A percentile compares a stretch with the other conserved stretches of the same genome.
phyloP scores from a whole-genome alignment of 2,797 vertebrate genomes.

The Lophotriccus pileatus region DNA sequence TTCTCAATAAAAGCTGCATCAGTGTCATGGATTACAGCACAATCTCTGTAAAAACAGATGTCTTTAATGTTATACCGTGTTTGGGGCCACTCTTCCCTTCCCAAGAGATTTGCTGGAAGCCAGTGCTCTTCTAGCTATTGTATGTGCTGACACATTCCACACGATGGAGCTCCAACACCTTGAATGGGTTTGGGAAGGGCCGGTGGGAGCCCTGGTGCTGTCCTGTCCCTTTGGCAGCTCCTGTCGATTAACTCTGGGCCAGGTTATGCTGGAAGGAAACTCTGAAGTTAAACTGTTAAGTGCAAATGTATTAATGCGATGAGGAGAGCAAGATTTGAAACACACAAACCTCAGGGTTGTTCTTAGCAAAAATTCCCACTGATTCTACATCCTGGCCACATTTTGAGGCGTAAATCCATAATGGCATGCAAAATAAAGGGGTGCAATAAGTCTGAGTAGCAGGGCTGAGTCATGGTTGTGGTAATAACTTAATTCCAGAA shows the following conservation, averaged over 20 bases:
- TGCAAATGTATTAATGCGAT: background rate
- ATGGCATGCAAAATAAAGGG: background rate
- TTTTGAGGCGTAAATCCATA: constrained; percentile 32
- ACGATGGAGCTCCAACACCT: constrained; percentile 69
- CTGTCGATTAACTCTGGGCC: background rate
- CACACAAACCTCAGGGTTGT: constrained; percentile 15
- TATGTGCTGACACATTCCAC: background rate
- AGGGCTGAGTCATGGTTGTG: background rate
- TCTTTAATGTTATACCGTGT: fast-evolving
- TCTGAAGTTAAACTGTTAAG: constrained; percentile 29
- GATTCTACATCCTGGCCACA: background rate
- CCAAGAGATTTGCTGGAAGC: fast-evolving
- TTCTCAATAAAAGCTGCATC: background rate
- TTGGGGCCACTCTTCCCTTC: background rate
- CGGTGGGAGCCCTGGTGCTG: background rate
- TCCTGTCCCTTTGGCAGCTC: constrained; percentile 37
- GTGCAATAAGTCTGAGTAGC: background rate
- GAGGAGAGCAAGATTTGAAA: background rate
- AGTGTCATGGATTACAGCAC: background rate
- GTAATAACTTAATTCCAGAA: constrained; percentile 27
- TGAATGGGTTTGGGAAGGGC: background rate
- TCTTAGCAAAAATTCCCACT: constrained; percentile 1
- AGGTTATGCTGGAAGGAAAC: constrained; percentile 42
- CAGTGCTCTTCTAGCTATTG: fast-evolving
- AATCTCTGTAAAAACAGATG: background rate